A percentile compares a stretch with the other conserved stretches of the same genome.
Evolutionary conservation across 53 echinoderm and acorn worm species (phyloP).

Genomic region (Glandiceps talaboti): DNA sequence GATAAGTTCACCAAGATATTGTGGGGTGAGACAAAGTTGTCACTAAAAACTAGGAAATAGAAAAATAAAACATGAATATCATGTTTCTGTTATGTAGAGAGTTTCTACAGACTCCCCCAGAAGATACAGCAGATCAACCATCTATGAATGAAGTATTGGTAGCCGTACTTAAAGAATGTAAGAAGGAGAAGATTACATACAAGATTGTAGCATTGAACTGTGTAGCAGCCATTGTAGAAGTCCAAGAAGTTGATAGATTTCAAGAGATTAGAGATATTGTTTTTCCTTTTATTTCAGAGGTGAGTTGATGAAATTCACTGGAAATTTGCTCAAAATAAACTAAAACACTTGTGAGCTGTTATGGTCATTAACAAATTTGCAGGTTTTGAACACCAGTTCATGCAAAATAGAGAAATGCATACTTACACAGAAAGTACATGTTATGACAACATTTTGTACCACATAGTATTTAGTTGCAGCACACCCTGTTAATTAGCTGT

Average conservation of each 20-base stretch:
- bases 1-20: too few species aligned
- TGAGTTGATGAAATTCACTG: conserved; percentile 27
- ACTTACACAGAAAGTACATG: too few species aligned
- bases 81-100: too few species aligned
- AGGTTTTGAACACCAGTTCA: too few species aligned
- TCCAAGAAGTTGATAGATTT: conserved; percentile 59
- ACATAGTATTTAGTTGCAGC: too few species aligned
- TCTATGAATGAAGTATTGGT: conserved; percentile 42
- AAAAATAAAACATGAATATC: too few species aligned
- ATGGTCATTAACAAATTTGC: neutral
- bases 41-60: too few species aligned
- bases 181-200: conserved; percentile 67
- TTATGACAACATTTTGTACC: too few species aligned
- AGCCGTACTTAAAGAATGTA: conserved; percentile 67
- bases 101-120: conserved; percentile 7
- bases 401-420: too few species aligned
- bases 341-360: neutral
- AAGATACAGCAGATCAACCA: conserved; percentile 40
- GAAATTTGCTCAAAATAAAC: too few species aligned
- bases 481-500: too few species aligned
- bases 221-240: conserved; percentile 48
- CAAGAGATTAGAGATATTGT: conserved; percentile 46
- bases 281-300: conserved; percentile 78
- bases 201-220: conserved; percentile 63
- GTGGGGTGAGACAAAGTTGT: too few species aligned